Base-by-base conservation (phyloP, 2,113 vertebrate species). In the Phalacrocorax aristotelis region DNA sequence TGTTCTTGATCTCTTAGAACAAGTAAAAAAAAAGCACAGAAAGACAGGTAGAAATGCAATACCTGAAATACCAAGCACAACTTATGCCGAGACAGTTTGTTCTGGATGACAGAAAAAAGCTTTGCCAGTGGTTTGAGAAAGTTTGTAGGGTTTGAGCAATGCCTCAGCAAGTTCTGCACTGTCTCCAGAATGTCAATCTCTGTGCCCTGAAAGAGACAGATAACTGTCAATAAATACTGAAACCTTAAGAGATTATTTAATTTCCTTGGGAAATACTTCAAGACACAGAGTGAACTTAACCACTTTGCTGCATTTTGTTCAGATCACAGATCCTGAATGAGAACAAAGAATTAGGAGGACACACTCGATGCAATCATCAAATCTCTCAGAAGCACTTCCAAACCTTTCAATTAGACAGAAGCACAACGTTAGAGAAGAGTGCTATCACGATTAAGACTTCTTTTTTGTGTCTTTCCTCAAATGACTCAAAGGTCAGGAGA, bases 161-260 rank as follows among this genome's bases (percentile, higher is more conserved):
- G 99, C 22, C 95, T 98, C 94, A 99, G 96, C 74, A 99, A 97
- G 95, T 99, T 99, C 97, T 99, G 99, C 20, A 99, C 95, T 6
- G 99, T 99, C 95, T 99, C 98, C 93, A 99, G 97, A 96, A 99
- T 99, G 94, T 99, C 99, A 58, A 99, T 93, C 97, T 99, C 99
- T 6, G 99, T 99, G 95, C 98, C 99, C 99, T 99, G 92, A 78
- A 97, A 92, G 60, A 97, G 58, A 96, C 1, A 76, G 13, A 11
- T 7, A 76, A 48, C 16, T 83, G 54, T 62, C 70, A 92, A 64
- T 90, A 83, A 92, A 36, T 46, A 79, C 32, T 57, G 89, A 87
- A 60, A 57, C 11, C 14, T 62, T 49, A 78, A 0, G 16, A 90
- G 51, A 66, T 78, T 58, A 89, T 66, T 91, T 64, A 2, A 77